Evolutionary conservation across 1,140 invertebrate genomes (phyloP).

Genomic region (Sesamia nonagrioides): DNA sequence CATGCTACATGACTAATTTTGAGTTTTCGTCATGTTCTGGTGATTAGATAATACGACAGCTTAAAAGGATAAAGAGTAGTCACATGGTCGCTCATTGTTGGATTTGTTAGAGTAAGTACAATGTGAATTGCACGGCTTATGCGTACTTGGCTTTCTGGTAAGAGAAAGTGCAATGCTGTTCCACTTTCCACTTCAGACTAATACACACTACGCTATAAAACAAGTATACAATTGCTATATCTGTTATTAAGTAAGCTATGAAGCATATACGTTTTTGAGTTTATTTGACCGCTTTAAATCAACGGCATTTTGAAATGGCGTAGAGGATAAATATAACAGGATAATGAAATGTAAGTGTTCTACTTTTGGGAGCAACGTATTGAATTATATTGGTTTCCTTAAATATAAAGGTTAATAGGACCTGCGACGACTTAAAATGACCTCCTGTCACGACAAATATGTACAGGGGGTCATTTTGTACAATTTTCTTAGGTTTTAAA

Average conservation of each 20-base stretch:
- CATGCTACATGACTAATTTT: constrained; percentile 51
- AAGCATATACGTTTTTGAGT: constrained; percentile 28
- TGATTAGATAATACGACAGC: constrained; percentile 53
- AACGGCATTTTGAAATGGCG: not conserved
- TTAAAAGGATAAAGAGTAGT: constrained; percentile 56
- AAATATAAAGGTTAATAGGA: no score
- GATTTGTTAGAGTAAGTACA: constrained; percentile 47
- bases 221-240: constrained; percentile 39
- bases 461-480: no score
- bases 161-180: constrained; percentile 81
- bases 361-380: not conserved
- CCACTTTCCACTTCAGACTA: constrained; percentile 77
- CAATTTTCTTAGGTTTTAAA: no score
- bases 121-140: constrained; percentile 65
- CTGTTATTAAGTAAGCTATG: constrained; percentile 17
- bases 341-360: constrained; percentile 12
- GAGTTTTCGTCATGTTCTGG: constrained; percentile 51
- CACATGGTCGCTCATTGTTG: constrained; percentile 49
- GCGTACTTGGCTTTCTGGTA: constrained; percentile 68
- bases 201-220: constrained; percentile 51
- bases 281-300: constrained; percentile 20
- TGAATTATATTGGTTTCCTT: no score
- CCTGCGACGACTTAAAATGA: no score
- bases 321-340: constrained; percentile 11
- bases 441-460: no score